Conservation (phyloP, 2,113 vertebrate genomes). For the Caranx ignobilis region DNA sequence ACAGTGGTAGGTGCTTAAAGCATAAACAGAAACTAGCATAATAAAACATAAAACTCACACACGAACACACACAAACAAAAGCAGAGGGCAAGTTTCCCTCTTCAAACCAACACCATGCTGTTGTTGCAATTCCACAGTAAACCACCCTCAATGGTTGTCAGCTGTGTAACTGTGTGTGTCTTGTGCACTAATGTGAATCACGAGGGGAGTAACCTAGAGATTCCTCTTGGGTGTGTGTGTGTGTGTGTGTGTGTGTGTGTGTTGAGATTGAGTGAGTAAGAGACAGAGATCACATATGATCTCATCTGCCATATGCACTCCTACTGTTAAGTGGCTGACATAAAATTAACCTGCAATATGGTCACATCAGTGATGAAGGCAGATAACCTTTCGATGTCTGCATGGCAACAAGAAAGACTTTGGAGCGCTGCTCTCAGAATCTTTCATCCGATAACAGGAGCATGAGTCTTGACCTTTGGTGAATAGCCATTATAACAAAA, state of each 20-base stretch:
- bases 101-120: slow-evolving; percentile 16
- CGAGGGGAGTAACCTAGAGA: slow-evolving; percentile 56
- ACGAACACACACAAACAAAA: background rate
- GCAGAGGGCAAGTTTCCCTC: slow-evolving; percentile 1
- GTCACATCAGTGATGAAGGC: slow-evolving; percentile 19
- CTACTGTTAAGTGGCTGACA: slow-evolving; percentile 18
- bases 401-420: slow-evolving; percentile 15
- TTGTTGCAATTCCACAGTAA: slow-evolving; percentile 48
- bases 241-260: background rate
- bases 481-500: slow-evolving; percentile 16
- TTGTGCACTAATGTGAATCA: slow-evolving; percentile 76
- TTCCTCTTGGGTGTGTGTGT: slow-evolving; percentile 17
- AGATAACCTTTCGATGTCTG: slow-evolving; percentile 41
- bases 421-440: slow-evolving; percentile 1
- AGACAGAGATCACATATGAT: slow-evolving; percentile 26
- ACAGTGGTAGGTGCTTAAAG: background rate
- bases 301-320: slow-evolving; percentile 21
- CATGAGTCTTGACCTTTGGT: slow-evolving; percentile 36
- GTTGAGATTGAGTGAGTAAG: background rate
- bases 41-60: background rate
- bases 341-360: slow-evolving; percentile 17
- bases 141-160: slow-evolving; percentile 60
- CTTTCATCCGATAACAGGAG: background rate
- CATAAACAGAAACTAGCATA: background rate
- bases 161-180: slow-evolving; percentile 61